Evolutionary conservation across 2,797 vertebrate species (phyloP), one percentile per base, ranked within the genome.

Genomic region (Peromyscus aztecus): DNA sequence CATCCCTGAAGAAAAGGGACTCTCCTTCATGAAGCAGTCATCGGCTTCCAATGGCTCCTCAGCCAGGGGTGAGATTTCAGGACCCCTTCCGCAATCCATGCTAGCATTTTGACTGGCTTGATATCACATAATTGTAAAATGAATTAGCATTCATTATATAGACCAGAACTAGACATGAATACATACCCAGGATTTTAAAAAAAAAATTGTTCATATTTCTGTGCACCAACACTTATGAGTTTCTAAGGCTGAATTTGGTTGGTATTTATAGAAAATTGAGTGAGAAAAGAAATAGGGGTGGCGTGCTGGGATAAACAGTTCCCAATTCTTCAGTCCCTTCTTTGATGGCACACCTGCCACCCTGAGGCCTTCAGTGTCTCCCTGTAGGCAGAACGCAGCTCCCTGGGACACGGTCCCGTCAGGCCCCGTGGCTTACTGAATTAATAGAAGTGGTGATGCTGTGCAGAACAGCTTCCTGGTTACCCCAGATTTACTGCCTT

Each of bases 331-430:
- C 90, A 57, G 13, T 9, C 13, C 17, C 12, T 83, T 76, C 0
- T 80, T 24, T 75, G 24, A 57, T 55, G 75, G 21, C 16, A 40
- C 12, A 23, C 9, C 55, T n/a, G 0, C 13, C 88, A 6, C 34
- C 52, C n/a, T 37, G 14, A 23, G 46, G 57, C 31, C 57, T 8
- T 17, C 5, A 11, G 2, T 21, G 16, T 6, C 61, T 77, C 13
- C 8, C 0, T 12, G 1, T 4, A 19, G 19, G 14, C 14, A 61
- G n/a, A 84, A 67, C 11, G 29, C 23, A n/a, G 11, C 43, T 86
- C 29, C 23, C 6, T 2, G 4, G 0, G 23, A 29, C 4, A 37
- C 1, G 14, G 40, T 6, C 2, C 5, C 34, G 29, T 14, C 49
- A 11, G 6, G 21, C 27, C n/a, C 29, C 2, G 1, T 29, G 63